Conservation (phyloP, 1,140 invertebrate species). For the Pectinophora gossypiella region DNA sequence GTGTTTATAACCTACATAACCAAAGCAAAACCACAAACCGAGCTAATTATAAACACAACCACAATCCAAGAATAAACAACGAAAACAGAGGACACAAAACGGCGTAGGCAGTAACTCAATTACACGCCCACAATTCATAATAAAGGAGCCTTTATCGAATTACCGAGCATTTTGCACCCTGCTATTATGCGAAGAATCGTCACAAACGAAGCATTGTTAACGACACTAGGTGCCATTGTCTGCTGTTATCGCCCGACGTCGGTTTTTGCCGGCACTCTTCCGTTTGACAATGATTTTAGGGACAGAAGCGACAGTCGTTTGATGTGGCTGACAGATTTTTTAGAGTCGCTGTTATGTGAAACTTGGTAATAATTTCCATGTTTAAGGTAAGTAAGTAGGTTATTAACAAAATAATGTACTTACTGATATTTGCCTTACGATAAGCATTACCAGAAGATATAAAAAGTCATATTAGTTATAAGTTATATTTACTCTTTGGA, state of each 20-base stretch:
- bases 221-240: slow-evolving; percentile 68
- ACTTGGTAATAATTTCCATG: too few relatives aligned
- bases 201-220: slow-evolving; percentile 72
- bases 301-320: slow-evolving; percentile 26
- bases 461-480: too few relatives aligned
- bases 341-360: too few relatives aligned
- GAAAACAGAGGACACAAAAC: slow-evolving; percentile 32
- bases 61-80: slow-evolving; percentile 22
- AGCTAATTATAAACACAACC: slow-evolving; percentile 27
- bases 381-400: too few relatives aligned
- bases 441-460: too few relatives aligned
- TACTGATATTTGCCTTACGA: too few relatives aligned
- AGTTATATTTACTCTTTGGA: too few relatives aligned
- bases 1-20: background rate
- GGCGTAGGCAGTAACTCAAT: slow-evolving; percentile 52
- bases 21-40: background rate
- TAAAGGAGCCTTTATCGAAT: slow-evolving; percentile 67
- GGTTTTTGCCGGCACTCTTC: slow-evolving; percentile 67
- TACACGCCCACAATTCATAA: slow-evolving; percentile 61
- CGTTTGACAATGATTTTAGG: slow-evolving; percentile 42
- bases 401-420: too few relatives aligned
- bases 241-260: slow-evolving; percentile 61
- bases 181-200: slow-evolving; percentile 70
- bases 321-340: background rate
- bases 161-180: slow-evolving; percentile 59